Percentiles rank a stretch among this genome's conserved stretches.
These are phyloP conservation scores for Condylura cristata DNA, from an alignment of 2,113 vertebrate species.

Conservation along the genomic window DNA sequence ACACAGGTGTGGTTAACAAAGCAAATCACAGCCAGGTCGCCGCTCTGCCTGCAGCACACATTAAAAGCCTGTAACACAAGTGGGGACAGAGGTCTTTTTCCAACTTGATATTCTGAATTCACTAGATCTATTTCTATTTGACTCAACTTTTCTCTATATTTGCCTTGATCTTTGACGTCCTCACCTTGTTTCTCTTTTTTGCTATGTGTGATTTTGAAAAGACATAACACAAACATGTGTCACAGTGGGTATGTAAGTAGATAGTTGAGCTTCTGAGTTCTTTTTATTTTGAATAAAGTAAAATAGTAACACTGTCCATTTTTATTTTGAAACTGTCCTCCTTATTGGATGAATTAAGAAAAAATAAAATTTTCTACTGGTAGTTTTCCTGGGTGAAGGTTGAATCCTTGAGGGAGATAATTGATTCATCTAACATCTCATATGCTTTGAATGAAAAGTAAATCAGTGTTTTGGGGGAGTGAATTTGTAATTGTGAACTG, in stretches of 20 bases:
- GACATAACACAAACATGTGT: background rate
- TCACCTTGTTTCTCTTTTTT: background rate
- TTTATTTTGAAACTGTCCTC: background rate
- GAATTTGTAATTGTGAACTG: slow-evolving; percentile 83
- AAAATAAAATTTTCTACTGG: slow-evolving; percentile 50
- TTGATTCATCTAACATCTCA: slow-evolving; percentile 5
- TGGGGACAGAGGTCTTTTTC: background rate
- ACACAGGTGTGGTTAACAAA: background rate
- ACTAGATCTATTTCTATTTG: too few species aligned
- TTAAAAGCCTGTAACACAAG: background rate
- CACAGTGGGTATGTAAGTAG: background rate
- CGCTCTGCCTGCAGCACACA: background rate
- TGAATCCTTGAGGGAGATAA: slow-evolving; percentile 27
- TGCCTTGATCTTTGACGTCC: background rate
- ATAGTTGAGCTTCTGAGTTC: background rate
- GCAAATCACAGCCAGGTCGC: fast-evolving
- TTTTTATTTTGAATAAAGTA: background rate
- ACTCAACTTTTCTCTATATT: background rate
- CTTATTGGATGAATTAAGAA: background rate
- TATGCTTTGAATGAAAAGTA: slow-evolving; percentile 75
- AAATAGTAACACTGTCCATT: background rate
- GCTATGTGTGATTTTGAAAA: background rate
- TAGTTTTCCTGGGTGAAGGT: slow-evolving; percentile 31
- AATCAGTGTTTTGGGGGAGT: slow-evolving; percentile 81
- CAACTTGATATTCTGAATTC: background rate